Percentiles rank a stretch among this genome's conserved stretches.
phyloP scores from a whole-genome alignment of 2,797 vertebrate genomes.

The Pseudochaenichthys georgianus region DNA sequence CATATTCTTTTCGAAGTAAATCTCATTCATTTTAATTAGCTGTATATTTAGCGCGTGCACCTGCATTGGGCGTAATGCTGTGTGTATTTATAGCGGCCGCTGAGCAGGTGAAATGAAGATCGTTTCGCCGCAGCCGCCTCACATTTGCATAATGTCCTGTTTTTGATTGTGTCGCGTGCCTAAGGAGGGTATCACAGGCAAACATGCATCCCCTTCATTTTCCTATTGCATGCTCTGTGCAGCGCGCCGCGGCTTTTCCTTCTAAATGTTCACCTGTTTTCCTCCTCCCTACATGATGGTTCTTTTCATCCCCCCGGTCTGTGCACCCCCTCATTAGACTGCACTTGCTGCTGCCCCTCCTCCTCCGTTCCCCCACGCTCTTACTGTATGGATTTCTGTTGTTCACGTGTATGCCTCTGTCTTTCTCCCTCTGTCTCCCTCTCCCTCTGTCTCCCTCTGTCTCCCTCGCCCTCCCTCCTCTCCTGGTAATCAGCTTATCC shows the following conservation, averaged over 20 bases:
- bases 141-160: constrained; percentile 75
- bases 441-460: constrained; percentile 62
- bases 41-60: constrained; percentile 83
- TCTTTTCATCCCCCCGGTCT: constrained; percentile 60
- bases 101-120: constrained; percentile 71
- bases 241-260: constrained; percentile 49
- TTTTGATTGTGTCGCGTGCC: constrained; percentile 65
- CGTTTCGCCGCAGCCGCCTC: constrained; percentile 41
- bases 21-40: constrained; percentile 87
- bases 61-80: constrained; percentile 71
- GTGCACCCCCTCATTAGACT: constrained; percentile 68
- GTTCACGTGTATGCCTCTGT: constrained; percentile 62
- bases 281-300: constrained; percentile 19
- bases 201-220: constrained; percentile 65
- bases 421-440: constrained; percentile 58
- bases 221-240: constrained; percentile 51
- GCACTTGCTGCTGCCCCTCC: constrained; percentile 27
- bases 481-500: constrained; percentile 85
- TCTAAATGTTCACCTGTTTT: constrained; percentile 57
- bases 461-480: constrained; percentile 64
- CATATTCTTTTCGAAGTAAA: constrained; percentile 82
- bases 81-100: constrained; percentile 59
- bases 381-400: constrained; percentile 70
- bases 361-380: constrained; percentile 44
- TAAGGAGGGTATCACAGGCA: constrained; percentile 71